Evolutionary conservation across 1,140 invertebrate genomes (phyloP).

Genomic region (Phymorhynchus buccinoides): DNA sequence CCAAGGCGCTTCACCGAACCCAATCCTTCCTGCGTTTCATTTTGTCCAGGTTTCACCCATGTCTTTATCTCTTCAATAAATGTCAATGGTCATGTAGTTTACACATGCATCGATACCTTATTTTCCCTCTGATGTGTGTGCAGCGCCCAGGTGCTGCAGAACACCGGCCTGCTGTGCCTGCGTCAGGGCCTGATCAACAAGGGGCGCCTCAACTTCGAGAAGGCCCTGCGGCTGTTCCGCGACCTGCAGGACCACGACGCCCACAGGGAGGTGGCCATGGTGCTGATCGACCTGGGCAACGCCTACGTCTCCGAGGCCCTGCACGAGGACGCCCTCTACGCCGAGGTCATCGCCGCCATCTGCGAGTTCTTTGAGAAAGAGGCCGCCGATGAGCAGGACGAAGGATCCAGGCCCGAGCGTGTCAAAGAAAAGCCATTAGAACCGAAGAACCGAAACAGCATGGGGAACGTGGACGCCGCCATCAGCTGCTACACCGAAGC

Average conservation of each 20-base stretch:
- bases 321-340: conserved; percentile 64
- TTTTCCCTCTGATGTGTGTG: background rate
- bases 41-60: no score
- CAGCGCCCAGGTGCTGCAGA: conserved; percentile 65
- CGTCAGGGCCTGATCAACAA: conserved; percentile 64
- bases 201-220: conserved; percentile 63
- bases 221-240: conserved; percentile 62
- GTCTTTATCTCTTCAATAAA: no score
- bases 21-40: no score
- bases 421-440: conserved; percentile 12
- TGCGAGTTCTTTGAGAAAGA: conserved; percentile 69
- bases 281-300: conserved; percentile 69
- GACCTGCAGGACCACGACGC: conserved; percentile 66
- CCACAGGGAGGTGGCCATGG: conserved; percentile 64
- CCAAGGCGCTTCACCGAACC: no score
- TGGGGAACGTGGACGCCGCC: conserved; percentile 54
- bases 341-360: conserved; percentile 64
- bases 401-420: conserved; percentile 26
- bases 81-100: no score
- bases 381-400: conserved; percentile 56
- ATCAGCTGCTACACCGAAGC: conserved; percentile 66
- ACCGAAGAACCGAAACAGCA: conserved; percentile 28
- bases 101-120: no score
- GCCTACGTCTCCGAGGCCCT: conserved; percentile 63
- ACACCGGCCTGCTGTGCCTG: conserved; percentile 64